Conservation (phyloP, 2,888 invertebrate species). For the Geotrupes spiniger region DNA sequence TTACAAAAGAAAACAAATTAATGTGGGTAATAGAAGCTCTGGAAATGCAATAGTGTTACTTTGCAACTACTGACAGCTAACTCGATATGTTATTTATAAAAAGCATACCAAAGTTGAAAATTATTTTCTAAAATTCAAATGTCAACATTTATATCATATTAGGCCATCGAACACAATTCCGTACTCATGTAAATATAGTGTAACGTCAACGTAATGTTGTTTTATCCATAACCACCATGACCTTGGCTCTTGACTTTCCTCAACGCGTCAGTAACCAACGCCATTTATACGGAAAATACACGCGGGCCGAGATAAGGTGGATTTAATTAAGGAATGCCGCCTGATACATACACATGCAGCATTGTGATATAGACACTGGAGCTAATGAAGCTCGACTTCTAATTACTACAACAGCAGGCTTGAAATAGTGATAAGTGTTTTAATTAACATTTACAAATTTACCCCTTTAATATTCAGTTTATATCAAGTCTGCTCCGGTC, state of each 20-base stretch:
- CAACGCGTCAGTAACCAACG: slow-evolving; percentile 23
- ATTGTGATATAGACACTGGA: slow-evolving; percentile 22
- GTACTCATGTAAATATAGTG: too few relatives aligned
- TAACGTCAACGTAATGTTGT: too few relatives aligned
- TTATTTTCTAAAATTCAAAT: too few relatives aligned
- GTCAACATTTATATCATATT: too few relatives aligned
- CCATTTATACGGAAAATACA: slow-evolving; percentile 25
- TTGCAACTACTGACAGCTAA: too few relatives aligned
- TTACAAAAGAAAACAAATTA: too few relatives aligned
- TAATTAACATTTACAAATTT: slow-evolving; percentile 28
- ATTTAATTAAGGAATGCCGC: slow-evolving; percentile 27
- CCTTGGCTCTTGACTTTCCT: slow-evolving; percentile 2
- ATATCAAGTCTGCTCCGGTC: background rate
- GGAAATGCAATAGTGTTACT: too few relatives aligned
- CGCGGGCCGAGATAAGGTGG: slow-evolving; percentile 26
- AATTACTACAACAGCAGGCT: slow-evolving; percentile 24
- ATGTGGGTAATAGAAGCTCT: too few relatives aligned
- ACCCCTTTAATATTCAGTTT: slow-evolving; percentile 22
- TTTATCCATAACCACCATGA: too few relatives aligned
- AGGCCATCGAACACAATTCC: too few relatives aligned
- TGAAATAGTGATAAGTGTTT: slow-evolving; percentile 27
- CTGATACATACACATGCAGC: slow-evolving; percentile 20
- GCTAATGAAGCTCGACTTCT: slow-evolving; percentile 27
- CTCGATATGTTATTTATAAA: too few relatives aligned
- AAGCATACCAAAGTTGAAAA: too few relatives aligned